phyloP scores from a whole-genome alignment of 2,113 vertebrate genomes.

The Dicerorhinus sumatrensis region DNA sequence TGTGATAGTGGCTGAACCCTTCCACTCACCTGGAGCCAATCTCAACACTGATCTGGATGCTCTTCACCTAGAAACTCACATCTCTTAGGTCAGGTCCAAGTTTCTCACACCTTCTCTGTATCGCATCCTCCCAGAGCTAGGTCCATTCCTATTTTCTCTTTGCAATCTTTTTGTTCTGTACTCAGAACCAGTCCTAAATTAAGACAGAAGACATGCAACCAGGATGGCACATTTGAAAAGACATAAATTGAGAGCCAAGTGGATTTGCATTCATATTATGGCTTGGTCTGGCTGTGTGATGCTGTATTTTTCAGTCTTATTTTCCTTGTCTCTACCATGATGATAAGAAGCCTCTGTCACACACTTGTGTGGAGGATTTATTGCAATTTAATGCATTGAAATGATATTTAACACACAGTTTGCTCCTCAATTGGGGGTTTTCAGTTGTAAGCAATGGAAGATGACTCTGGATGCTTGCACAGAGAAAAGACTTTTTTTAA shows the following conservation, averaged over 20 bases:
- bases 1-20: rapidly evolving
- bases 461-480: not conserved
- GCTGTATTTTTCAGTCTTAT: not conserved
- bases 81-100: not conserved
- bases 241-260: not conserved
- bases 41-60: rapidly evolving
- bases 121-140: not conserved
- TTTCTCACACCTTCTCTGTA: not conserved
- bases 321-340: not conserved
- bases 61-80: not conserved
- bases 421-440: not conserved
- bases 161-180: not conserved
- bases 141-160: not conserved
- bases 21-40: rapidly evolving
- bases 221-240: not conserved
- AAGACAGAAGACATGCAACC: not conserved
- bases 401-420: not conserved
- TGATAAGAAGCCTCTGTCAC: not conserved
- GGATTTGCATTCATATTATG: not conserved
- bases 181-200: not conserved
- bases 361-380: not conserved
- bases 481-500: not conserved
- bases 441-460: not conserved
- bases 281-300: not conserved
- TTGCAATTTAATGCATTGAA: not conserved